Conservation (phyloP, 2,888 invertebrate species). For the Tetragonula carbonaria region DNA sequence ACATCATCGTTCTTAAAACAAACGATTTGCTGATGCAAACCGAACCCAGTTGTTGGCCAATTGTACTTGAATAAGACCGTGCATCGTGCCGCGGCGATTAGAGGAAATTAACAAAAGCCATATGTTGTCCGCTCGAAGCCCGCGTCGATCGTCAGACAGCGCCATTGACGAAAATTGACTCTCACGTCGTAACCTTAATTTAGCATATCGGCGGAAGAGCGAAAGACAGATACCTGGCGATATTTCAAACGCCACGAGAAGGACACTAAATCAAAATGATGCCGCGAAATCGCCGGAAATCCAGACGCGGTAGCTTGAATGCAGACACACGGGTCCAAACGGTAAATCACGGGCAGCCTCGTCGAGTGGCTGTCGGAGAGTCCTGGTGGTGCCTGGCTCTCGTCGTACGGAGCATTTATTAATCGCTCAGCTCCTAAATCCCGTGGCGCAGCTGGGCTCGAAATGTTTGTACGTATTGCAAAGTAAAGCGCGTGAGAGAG, state of each 20-base stretch:
- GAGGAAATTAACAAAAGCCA: background rate
- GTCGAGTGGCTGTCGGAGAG: slow-evolving; percentile 75
- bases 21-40: background rate
- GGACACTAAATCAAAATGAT: slow-evolving; percentile 69
- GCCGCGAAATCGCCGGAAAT: slow-evolving; percentile 73
- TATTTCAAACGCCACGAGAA: slow-evolving; percentile 60
- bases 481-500: slow-evolving; percentile 69
- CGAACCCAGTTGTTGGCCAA: background rate
- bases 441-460: slow-evolving; percentile 80
- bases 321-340: slow-evolving; percentile 68
- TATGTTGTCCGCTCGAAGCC: too few relatives aligned
- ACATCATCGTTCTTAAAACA: background rate
- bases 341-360: slow-evolving; percentile 71
- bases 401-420: slow-evolving; percentile 78
- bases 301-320: slow-evolving; percentile 69
- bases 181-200: slow-evolving; percentile 12
- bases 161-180: background rate
- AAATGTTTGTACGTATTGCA: slow-evolving; percentile 80
- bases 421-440: slow-evolving; percentile 82
- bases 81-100: background rate
- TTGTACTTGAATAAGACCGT: background rate
- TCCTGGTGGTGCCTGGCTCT: slow-evolving; percentile 62
- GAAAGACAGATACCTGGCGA: slow-evolving; percentile 63
- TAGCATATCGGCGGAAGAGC: slow-evolving; percentile 40
- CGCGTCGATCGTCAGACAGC: background rate